These are phyloP conservation scores for Morinoia aosen DNA, from an alignment of 2,888 invertebrate species.

Conservation along the genomic window DNA sequence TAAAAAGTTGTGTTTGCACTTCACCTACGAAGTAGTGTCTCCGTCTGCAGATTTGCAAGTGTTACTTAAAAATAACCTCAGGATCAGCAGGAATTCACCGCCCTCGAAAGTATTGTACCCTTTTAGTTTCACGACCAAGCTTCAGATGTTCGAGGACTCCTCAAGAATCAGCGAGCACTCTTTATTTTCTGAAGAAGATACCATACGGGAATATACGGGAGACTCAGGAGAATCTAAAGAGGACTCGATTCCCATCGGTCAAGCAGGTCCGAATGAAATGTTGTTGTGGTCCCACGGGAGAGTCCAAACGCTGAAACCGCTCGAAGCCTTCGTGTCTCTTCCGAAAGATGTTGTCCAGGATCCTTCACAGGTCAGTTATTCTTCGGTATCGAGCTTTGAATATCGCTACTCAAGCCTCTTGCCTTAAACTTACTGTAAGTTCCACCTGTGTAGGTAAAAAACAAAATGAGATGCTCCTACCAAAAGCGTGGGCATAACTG, in stretches of 20 bases:
- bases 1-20: slow-evolving; percentile 14
- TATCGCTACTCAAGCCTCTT: background rate
- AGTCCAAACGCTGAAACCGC: slow-evolving; percentile 53
- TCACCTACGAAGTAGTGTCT: slow-evolving; percentile 50
- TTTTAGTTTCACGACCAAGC: background rate
- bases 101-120: background rate
- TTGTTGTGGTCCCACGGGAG: slow-evolving; percentile 58
- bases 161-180: background rate
- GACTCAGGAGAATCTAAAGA: background rate
- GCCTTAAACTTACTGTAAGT: too few species aligned
- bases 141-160: background rate
- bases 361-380: background rate
- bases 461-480: too few species aligned
- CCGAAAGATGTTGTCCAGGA: background rate
- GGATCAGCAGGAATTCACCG: background rate
- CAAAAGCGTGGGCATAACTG: too few species aligned
- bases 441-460: too few species aligned
- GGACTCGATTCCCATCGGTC: too few species aligned
- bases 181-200: background rate
- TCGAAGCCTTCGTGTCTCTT: slow-evolving; percentile 55
- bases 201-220: slow-evolving; percentile 7
- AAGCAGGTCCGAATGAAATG: background rate
- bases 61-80: background rate
- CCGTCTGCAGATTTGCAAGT: slow-evolving; percentile 49
- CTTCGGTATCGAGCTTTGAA: background rate